Conservation (phyloP, 1,140 invertebrate genomes). For the Bombus cullumanus region DNA sequence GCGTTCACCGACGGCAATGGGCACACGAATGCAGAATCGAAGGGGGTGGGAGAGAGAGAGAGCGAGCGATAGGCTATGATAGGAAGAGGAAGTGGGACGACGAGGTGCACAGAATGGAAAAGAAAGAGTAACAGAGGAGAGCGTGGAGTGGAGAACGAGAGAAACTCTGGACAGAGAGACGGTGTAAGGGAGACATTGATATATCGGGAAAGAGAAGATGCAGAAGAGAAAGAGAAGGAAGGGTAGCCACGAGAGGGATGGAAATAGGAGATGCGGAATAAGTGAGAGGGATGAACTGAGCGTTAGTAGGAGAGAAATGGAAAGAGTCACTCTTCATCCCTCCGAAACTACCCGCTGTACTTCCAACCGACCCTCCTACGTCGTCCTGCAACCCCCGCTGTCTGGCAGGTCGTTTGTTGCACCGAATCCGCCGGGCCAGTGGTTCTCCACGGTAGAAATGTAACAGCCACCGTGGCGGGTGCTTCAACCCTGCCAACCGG, state of each 20-base stretch:
- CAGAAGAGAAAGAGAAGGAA: conserved; percentile 25
- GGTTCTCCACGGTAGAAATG: conserved; percentile 70
- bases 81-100: conserved; percentile 2
- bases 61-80: neutral
- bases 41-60: neutral
- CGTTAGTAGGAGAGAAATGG: neutral
- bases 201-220: conserved; percentile 26
- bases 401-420: conserved; percentile 79
- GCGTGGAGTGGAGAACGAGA: conserved; percentile 26
- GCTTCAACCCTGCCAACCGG: conserved; percentile 65
- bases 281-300: conserved; percentile 3
- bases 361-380: conserved; percentile 58
- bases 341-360: conserved; percentile 71
- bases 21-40: conserved; percentile 62
- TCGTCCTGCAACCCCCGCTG: conserved; percentile 72
- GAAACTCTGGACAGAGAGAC: neutral
- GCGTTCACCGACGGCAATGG: conserved; percentile 68
- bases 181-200: neutral
- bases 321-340: conserved; percentile 38
- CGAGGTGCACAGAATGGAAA: conserved; percentile 28
- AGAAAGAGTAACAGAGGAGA: conserved; percentile 45
- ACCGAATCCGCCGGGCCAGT: conserved; percentile 76
- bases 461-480: conserved; percentile 53
- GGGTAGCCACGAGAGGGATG: neutral
- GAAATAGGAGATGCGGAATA: conserved; percentile 10